Evolutionary conservation across 35 echinoderm and acorn worm genomes (phyloP), one percentile per base, ranked within the genome.

Genomic region (Patiria miniata): DNA sequence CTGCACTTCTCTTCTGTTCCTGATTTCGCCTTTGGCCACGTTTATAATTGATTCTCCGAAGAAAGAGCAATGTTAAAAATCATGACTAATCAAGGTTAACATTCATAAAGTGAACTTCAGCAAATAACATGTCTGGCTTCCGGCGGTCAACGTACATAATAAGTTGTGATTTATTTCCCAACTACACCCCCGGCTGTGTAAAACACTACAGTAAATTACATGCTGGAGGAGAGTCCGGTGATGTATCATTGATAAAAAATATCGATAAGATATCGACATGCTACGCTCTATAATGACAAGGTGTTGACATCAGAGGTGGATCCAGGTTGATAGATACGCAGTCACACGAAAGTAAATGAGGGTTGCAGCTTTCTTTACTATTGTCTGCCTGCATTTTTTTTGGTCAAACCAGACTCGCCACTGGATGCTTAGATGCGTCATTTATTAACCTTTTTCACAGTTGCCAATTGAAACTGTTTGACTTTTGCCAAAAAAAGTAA

Each of bases 31-130:
- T 47, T 12, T 12, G 12, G 65, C 26, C 65, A 22, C 29, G 23
- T 30, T 14, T 23, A 73, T 73, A 73, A 73, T 73, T 73, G 65
- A 73, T 73, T 73, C 42, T 47, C 8, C 21, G 23, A 73, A 73
- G 65, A 73, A 73, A 73, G 65, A 73, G 65, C 65, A 73, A 73
- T 73, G 65, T 73, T 73, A 73, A 73, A 47, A 73, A 73, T 73
- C 65, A 73, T 73, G 65, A 32, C 65, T 73, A 73, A 73, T 73
- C 34, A 73, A 73, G 65, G 65, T 73, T 73, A 73, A 73, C 65
- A 73, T 73, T 73, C 65, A 73, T 73, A 73, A 73, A 73, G 34
- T 73, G 65, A 73, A 73, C 65, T 73, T 73, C 65, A 73, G 65
- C 34, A 73, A 73, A 73, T 73, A 73, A 73, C 65, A 73, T 32